Percentiles rank a stretch among this genome's conserved stretches.
Conservation (phyloP, 2,797 vertebrate species). For the Uromys caudimaculatus region DNA sequence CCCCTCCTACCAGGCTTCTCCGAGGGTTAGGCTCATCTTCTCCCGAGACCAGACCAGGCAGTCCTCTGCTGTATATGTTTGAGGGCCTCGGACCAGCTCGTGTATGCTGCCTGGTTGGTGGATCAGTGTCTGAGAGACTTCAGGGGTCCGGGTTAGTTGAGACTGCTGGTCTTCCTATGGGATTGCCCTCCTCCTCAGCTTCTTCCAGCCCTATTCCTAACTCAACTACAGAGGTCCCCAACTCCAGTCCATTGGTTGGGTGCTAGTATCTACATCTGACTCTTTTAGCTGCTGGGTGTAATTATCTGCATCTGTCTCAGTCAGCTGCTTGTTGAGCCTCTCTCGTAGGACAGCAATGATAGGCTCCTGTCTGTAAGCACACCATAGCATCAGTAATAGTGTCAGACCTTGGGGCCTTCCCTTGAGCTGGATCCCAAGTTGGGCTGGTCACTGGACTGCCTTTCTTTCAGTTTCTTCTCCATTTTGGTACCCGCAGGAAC, state of each 20-base stretch:
- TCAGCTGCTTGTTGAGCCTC: neutral
- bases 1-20: neutral
- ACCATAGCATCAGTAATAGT: neutral
- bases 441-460: neutral
- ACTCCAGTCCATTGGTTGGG: neutral
- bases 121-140: neutral
- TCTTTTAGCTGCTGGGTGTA: neutral
- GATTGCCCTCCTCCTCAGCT: neutral
- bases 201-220: neutral
- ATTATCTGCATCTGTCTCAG: neutral
- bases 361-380: neutral
- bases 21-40: neutral
- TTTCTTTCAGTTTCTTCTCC: neutral
- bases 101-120: neutral
- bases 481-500: neutral
- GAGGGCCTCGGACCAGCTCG: neutral
- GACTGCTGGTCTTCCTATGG: neutral
- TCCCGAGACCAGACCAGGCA: neutral
- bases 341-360: neutral
- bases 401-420: neutral
- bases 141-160: neutral
- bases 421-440: neutral
- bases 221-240: neutral
- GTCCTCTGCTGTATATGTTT: neutral
- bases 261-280: neutral